A percentile compares a stretch with the other conserved stretches of the same genome.
Conservation (phyloP, 2,113 vertebrate genomes). For the Colius striatus region DNA sequence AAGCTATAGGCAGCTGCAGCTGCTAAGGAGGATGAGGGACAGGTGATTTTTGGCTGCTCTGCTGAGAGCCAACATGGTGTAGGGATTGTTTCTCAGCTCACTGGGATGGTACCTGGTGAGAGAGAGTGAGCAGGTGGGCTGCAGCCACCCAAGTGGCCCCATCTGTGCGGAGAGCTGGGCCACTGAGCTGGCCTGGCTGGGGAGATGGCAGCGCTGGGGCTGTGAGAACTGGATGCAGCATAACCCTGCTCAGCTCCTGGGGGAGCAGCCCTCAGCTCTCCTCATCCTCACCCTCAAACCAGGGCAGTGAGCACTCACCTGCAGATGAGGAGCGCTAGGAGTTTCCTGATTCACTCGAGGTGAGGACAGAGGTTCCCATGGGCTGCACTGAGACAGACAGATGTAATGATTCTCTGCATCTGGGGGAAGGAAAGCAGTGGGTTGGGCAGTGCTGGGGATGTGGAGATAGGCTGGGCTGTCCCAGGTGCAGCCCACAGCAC, state of each 20-base stretch:
- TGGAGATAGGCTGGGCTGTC: rapidly evolving
- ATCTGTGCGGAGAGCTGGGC: background rate
- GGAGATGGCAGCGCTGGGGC: background rate
- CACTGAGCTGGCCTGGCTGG: background rate
- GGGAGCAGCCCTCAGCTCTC: background rate
- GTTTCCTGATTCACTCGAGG: background rate
- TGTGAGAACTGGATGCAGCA: background rate
- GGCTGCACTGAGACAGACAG: background rate
- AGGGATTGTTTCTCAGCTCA: background rate
- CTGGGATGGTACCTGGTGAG: background rate
- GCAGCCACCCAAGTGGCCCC: background rate
- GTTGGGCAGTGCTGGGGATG: background rate
- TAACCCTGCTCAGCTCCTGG: rapidly evolving
- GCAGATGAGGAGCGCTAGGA: background rate
- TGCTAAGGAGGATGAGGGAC: background rate
- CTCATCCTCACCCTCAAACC: rapidly evolving
- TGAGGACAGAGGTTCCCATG: background rate
- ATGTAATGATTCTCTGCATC: background rate
- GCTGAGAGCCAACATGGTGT: background rate
- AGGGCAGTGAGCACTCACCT: background rate
- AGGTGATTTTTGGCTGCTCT: background rate
- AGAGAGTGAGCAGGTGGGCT: background rate
- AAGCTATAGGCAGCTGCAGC: background rate
- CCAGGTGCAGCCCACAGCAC: rapidly evolving
- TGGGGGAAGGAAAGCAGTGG: background rate